Evolutionary conservation across 2,888 invertebrate species (phyloP), one percentile per base, ranked within the genome.

Genomic region (Tinea trinotella): DNA sequence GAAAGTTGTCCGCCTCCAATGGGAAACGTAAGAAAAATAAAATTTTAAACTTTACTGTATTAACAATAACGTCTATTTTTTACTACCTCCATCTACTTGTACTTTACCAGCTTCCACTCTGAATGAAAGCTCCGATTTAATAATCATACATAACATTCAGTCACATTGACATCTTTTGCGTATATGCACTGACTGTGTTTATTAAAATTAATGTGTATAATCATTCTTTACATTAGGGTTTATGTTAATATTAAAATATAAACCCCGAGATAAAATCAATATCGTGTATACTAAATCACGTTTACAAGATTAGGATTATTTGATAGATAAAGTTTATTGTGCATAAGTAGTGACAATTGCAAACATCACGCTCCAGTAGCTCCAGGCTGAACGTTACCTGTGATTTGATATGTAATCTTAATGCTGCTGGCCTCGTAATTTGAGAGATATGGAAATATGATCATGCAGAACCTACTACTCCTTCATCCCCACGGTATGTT

Each of bases 371-470:
- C 50, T 9, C 20, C 50, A 20, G 24, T 50, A n/a, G 50, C 50
- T 13, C 24, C 24, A 13, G 68, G 65, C 74, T 81, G 82, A 60
- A 66, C 67, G 75, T 77, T 74, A 71, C 78, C 69, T 79, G 68
- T 68, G 78, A 78, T 78, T 76, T 82, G 76, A 77, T 74, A 79
- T 83, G 79, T 77, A 76, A 78, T 74, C 74, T 69, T 66, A 65
- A 65, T 68, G 61, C 66, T 69, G 49, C 40, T 40, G 68, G 69
- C 84, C 82, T 82, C 77, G 83, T 72, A 67, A 83, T 62, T 60
- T 59, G 74, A 83, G 30, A 52, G 3, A 52, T 55, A 83, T 68
- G 65, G 81, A 67, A 68, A 83, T 74, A 68, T 62, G 68, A 85
- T 78, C 69, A 65, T 60, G 58, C 64, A 64, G 63, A 69, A 67